Percentiles rank a stretch among this genome's conserved stretches.
Evolutionary conservation across 2,888 invertebrate species (phyloP).

Genomic region (Agonopterix arenella): DNA sequence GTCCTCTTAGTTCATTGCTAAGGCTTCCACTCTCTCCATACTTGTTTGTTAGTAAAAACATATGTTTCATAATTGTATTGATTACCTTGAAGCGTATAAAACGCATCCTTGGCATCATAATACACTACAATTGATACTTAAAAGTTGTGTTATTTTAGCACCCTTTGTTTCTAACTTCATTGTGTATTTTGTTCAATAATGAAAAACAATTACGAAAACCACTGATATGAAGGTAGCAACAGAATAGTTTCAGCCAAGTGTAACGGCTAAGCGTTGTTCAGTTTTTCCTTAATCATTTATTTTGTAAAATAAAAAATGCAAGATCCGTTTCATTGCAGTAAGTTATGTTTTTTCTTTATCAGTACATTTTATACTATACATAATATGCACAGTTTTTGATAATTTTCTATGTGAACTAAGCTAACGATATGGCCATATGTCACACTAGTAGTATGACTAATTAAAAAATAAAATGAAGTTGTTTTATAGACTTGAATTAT

Average conservation of each 20-base stretch:
- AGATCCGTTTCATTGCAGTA: constrained; percentile 53
- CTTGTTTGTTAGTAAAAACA: not conserved
- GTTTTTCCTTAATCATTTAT: constrained; percentile 21
- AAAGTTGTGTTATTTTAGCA: too few relatives aligned
- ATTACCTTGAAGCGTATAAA: too few relatives aligned
- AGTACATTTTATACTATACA: too few relatives aligned
- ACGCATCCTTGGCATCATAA: too few relatives aligned
- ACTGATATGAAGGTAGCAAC: constrained; percentile 54
- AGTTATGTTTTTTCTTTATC: constrained; percentile 20
- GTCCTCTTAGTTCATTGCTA: constrained; percentile 26
- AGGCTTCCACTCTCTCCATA: constrained; percentile 1
- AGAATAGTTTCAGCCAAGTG: constrained; percentile 56
- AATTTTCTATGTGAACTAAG: too few relatives aligned
- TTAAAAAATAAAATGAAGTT: too few relatives aligned
- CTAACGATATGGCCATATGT: too few relatives aligned
- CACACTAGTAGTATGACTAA: too few relatives aligned
- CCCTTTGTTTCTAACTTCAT: constrained; percentile 39
- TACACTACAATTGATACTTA: too few relatives aligned
- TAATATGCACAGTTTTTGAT: too few relatives aligned
- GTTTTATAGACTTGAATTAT: too few relatives aligned
- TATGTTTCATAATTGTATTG: too few relatives aligned
- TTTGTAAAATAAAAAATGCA: constrained; percentile 33
- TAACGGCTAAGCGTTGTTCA: constrained; percentile 31
- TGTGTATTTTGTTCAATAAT: constrained; percentile 27
- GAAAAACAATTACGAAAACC: constrained; percentile 23